Evolutionary conservation across 1,140 invertebrate species (phyloP), one percentile per base, ranked within the genome.

Genomic region (Calephelis nemesis): DNA sequence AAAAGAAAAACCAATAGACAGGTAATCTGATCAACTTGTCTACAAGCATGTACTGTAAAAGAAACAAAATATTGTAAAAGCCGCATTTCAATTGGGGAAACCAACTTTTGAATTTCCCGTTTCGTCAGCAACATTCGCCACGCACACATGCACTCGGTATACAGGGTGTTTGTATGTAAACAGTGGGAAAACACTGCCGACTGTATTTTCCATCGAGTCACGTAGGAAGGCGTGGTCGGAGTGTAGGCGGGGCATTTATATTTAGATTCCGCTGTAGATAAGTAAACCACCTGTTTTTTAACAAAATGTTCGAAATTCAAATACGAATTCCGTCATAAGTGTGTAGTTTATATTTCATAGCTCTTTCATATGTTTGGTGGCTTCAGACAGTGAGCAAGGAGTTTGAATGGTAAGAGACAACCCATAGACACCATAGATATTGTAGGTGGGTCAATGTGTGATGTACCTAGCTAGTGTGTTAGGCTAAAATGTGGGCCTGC

Each of bases 121-220:
- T 47, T 67, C 54, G 60, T 19, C 48, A 12, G 63, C 49, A 50
- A 13, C 13, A 50, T 50, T 50, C 7, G 7, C 11, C 11, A 52
- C 19, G 47, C 45, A 67, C 49, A 50, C 49, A 50, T n/a, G 50
- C 13, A n/a, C 15, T 15, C 13, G 50, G 13, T 52, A 52, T 62
- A 47, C 47, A 64, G 13, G 52, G 9, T 71, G 70, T 75, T 75
- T 79, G 75, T 79, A 62, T 74, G 72, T 72, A 79, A 79, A 79
- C 77, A 79, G 73, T 68, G 73, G 63, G 75, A 78, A n/a, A 73
- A 78, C 73, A 78, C 73, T 69, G 70, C n/a, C 48, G 58, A 66
- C 63, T 73, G 15, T 68, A 49, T 71, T 54, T 62, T 49, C 30
- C 39, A 63, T 68, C 52, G 52, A 69, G 69, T 63, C 74, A 76